A percentile compares a stretch with the other conserved stretches of the same genome.
Conservation (phyloP, 2,797 vertebrate genomes). For the Chelidonichthys spinosus region DNA sequence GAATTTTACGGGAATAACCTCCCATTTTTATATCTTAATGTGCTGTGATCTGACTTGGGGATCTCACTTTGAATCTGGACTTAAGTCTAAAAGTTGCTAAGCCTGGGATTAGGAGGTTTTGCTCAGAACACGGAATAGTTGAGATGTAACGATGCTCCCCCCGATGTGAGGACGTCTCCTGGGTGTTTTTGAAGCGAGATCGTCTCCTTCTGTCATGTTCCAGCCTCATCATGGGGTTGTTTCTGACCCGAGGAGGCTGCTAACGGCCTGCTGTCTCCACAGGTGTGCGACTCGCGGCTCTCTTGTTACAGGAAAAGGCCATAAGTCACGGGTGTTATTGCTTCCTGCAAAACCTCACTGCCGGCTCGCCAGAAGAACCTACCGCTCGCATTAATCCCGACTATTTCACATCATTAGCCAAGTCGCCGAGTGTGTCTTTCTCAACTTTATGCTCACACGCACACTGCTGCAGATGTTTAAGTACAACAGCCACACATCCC, state of each 20-base stretch:
- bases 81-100: slow-evolving; percentile 32
- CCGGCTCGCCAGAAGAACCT: slow-evolving; percentile 36
- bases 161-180: slow-evolving; percentile 48
- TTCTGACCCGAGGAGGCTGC: slow-evolving; percentile 61
- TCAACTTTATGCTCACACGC: slow-evolving; percentile 16
- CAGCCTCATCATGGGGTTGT: slow-evolving; percentile 64
- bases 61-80: slow-evolving; percentile 48
- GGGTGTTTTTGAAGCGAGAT: slow-evolving; percentile 51
- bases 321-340: slow-evolving; percentile 62
- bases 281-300: slow-evolving; percentile 55
- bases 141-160: slow-evolving; percentile 5
- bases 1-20: slow-evolving; percentile 63
- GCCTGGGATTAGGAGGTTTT: slow-evolving; percentile 3
- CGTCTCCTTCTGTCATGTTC: slow-evolving; percentile 45
- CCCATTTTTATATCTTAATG: slow-evolving; percentile 28
- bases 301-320: slow-evolving; percentile 58
- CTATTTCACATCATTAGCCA: slow-evolving; percentile 41
- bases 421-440: slow-evolving; percentile 13
- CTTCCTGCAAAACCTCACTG: slow-evolving; percentile 39
- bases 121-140: not conserved
- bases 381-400: slow-evolving; percentile 43
- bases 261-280: slow-evolving; percentile 64
- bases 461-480: slow-evolving; percentile 4
- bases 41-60: no score
- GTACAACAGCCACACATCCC: not conserved